Evolutionary conservation across 2,888 invertebrate genomes (phyloP), one percentile per base, ranked within the genome.

Genomic region (Thymelicus lineola): DNA sequence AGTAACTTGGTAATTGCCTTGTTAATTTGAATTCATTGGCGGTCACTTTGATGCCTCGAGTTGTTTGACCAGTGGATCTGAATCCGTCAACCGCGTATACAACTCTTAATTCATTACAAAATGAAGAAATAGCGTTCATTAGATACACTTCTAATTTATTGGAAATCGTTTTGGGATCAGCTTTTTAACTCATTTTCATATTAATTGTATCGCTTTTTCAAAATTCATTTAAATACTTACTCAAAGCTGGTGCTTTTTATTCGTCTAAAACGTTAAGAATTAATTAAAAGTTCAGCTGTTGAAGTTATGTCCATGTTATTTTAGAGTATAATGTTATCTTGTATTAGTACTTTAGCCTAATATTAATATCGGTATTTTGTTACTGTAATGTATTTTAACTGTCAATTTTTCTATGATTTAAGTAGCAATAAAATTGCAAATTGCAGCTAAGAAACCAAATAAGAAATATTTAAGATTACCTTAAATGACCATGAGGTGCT

Each of bases 1-100:
- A 82, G 86, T 86, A 88, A 87, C 80, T 79, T 82, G 81, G 87
- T 91, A 88, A 92, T 90, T 91, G 87, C 85, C 88, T 89, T 90
- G 91, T 92, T 91, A 90, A 90, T 90, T 88, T 86, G 84, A 86
- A 87, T 84, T 84, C 82, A 79, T 78, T 76, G 84, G 82, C 91
- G 90, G 89, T 79, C 72, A 80, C 86, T 93, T 89, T 91, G 89
- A 92, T 86, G 76, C 76, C 81, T 80, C 78, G 80, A 88, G 84
- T 85, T 82, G 89, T 86, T 80, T 79, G 86, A 87, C 88, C 82
- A 81, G 87, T 86, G 83, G 84, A 84, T 86, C 79, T 76, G 82
- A 86, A 87, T 86, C 84, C 86, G 84, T 87, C 86, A 85, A 87
- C 81, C 78, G 80, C 76, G 72, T 66, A 76, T 75, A 76, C 72